Evolutionary conservation across 2,888 invertebrate genomes (phyloP).

Genomic region (Blastobasis lacticolella): DNA sequence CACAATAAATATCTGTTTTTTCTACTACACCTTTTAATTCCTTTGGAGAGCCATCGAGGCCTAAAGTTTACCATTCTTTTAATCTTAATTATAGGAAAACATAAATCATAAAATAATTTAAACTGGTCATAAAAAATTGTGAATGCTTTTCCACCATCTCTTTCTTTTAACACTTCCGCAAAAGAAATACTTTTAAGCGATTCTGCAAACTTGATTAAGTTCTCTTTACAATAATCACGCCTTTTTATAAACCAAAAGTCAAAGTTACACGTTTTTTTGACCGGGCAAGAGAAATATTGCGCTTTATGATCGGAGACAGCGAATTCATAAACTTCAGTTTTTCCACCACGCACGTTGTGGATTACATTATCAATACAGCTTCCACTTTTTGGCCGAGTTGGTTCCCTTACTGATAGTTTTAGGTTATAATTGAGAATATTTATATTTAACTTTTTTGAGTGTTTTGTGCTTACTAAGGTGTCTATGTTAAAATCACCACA

Average conservation of each 20-base stretch:
- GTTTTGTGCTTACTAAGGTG: no score
- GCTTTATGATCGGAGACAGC: neutral
- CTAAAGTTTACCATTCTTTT: neutral
- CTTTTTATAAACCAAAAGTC: neutral
- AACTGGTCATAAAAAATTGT: neutral
- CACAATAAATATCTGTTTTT: neutral
- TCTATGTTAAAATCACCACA: no score
- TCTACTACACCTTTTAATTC: neutral
- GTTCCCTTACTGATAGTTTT: no score
- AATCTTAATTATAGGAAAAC: neutral
- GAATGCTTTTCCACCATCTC: neutral
- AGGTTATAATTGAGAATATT: no score
- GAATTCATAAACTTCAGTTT: neutral
- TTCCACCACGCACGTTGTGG: neutral
- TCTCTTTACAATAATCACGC: neutral
- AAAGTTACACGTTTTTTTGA: neutral
- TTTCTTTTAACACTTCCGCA: neutral
- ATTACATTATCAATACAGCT: neutral
- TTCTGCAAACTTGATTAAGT: neutral
- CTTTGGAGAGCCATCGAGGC: neutral
- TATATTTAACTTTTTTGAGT: no score
- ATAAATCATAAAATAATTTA: neutral
- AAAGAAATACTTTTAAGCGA: neutral
- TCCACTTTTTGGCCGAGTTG: no score
- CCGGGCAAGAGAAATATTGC: neutral